These are phyloP conservation scores for Lordiphosa fenestrarum DNA, from an alignment of 2,888 invertebrate genomes.

Conservation along the genomic window DNA sequence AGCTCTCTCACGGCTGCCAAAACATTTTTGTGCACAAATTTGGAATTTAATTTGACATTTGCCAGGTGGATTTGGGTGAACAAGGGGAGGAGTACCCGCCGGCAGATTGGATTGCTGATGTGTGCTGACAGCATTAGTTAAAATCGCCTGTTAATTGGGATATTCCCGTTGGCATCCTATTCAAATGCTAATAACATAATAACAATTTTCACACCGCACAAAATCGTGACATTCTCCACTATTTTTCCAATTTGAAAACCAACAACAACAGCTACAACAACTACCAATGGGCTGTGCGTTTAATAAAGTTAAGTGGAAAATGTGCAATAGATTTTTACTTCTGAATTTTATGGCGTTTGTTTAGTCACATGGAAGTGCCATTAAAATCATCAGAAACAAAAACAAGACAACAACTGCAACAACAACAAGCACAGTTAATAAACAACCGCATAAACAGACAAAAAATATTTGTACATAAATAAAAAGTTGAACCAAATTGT, in stretches of 20 bases:
- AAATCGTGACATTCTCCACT: too few species aligned
- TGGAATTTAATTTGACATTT: constrained; percentile 71
- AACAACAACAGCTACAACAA: background rate
- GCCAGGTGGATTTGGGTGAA: constrained; percentile 18
- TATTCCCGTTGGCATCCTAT: too few species aligned
- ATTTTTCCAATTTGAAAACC: too few species aligned
- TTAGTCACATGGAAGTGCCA: constrained; percentile 61
- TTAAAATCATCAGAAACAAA: constrained; percentile 51
- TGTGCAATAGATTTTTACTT: constrained; percentile 49
- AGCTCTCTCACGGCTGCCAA: background rate
- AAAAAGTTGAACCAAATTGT: background rate
- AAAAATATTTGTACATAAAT: constrained; percentile 2
- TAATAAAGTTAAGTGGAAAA: constrained; percentile 37
- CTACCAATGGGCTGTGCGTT: background rate
- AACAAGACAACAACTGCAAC: constrained; percentile 8
- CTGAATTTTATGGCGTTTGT: constrained; percentile 53
- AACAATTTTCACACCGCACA: too few species aligned
- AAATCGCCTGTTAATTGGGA: background rate
- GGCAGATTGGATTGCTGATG: background rate
- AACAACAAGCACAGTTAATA: constrained; percentile 31
- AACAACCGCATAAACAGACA: constrained; percentile 38
- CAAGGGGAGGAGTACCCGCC: background rate
- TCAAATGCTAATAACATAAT: too few species aligned
- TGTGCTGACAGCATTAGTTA: too few species aligned
- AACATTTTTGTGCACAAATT: constrained; percentile 57